Evolutionary conservation across 2,113 vertebrate genomes (phyloP).

Genomic region (Cebidichthys violaceus): DNA sequence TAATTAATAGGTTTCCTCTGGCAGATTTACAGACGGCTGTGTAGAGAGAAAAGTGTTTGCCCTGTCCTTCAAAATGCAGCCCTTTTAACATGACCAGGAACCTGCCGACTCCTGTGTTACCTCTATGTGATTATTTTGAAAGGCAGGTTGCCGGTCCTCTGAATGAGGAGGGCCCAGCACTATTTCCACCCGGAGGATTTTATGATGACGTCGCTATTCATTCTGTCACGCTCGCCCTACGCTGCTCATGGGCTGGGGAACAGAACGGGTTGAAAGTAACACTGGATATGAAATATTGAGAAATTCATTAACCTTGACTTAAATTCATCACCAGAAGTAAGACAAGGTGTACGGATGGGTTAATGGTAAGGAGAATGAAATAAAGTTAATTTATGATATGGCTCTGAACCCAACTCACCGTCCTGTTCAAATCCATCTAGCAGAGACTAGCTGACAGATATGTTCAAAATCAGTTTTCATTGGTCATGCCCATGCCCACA

Average conservation of each 20-base stretch:
- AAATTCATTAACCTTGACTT: slow-evolving; percentile 68
- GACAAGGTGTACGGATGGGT: slow-evolving; percentile 19
- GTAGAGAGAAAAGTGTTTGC: slow-evolving; percentile 43
- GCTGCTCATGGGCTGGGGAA: slow-evolving; percentile 39
- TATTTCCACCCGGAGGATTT: slow-evolving; percentile 49
- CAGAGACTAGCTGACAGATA: slow-evolving; percentile 41
- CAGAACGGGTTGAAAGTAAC: slow-evolving; percentile 41
- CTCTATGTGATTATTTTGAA: slow-evolving; percentile 54
- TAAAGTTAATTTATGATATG: slow-evolving; percentile 37
- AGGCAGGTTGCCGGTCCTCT: slow-evolving; percentile 32
- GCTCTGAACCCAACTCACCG: slow-evolving; percentile 36
- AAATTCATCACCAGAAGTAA: slow-evolving; percentile 60
- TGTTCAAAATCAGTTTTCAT: slow-evolving; percentile 61
- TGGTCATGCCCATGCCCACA: slow-evolving; percentile 48
- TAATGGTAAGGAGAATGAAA: slow-evolving; percentile 36
- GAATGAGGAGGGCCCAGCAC: slow-evolving; percentile 43
- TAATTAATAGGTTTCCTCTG: slow-evolving; percentile 69
- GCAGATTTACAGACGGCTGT: slow-evolving; percentile 69
- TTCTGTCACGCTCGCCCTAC: slow-evolving; percentile 51
- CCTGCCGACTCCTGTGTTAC: slow-evolving; percentile 20
- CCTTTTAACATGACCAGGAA: slow-evolving; percentile 59
- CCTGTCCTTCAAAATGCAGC: slow-evolving; percentile 51
- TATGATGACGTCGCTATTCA: slow-evolving; percentile 67
- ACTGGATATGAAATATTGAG: slow-evolving; percentile 61
- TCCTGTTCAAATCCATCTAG: slow-evolving; percentile 36